Base-by-base conservation (phyloP, 2,113 vertebrate genomes). In the Ptilonorhynchus violaceus region DNA sequence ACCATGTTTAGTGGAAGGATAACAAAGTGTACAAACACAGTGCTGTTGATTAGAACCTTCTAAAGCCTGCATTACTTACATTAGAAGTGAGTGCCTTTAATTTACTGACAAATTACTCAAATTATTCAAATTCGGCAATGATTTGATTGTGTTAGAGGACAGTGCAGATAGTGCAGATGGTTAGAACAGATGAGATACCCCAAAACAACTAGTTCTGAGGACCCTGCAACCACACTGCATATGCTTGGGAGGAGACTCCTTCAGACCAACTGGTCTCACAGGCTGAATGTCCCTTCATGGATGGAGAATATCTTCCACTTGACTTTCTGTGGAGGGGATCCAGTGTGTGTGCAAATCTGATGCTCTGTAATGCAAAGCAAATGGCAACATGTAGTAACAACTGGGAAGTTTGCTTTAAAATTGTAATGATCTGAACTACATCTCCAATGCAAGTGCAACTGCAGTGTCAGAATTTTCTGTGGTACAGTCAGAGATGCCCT, bases 161-260 rank as follows among this genome's bases (percentile, higher is more conserved):
- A 59, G 27, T 15, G 35, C 7, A 74, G 25, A 41, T 30, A 62
- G 23, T 22, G 56, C 8, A 59, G 28, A 33, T 42, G 42, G 27
- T 27, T 21, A 53, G 11, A 58, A 80, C 6, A 76, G 17, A 76
- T 19, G 8, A 13, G 27, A 78, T 17, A 49, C 7, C 18, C 46
- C 18, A 81, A 50, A 60, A 35, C 19, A 73, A 8, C n/a, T 30
- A 39, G 11, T 47, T 62, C 37, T 52, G 72, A 62, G 56, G 15
- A 47, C 11, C 4, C 7, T 21, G 10, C 31, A 75, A 13, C 10
- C n/a, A 11, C 13, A 19, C 4, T 56, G 37, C 0, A 2, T 27
- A 20, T 44, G 18, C 44, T 56, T 66, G 20, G 16, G 11, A 86
- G 11, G 16, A 5, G 2, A 56, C 42, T 70, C 46, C 15, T 87